Conservation (phyloP, 2,113 vertebrate species). For the Nycticebus coucang region DNA sequence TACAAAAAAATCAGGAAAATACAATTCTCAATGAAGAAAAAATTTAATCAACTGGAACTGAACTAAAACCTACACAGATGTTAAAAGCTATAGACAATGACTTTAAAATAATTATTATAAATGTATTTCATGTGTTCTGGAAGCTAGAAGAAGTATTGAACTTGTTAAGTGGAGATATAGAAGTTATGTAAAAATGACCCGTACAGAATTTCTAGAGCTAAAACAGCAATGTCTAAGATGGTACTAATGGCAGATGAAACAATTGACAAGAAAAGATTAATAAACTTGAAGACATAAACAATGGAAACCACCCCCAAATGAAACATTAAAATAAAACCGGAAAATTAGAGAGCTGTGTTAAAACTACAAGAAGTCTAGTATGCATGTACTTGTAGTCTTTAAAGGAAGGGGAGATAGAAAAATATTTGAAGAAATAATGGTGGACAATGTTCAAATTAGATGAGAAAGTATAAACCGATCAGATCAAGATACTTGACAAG, state of each 20-base stretch:
- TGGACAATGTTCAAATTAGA: background rate
- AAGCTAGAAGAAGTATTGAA: background rate
- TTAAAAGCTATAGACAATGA: background rate
- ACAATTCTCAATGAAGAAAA: background rate
- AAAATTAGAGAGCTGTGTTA: background rate
- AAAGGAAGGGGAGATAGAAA: background rate
- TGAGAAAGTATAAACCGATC: background rate
- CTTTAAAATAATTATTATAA: background rate
- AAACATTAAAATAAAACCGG: background rate
- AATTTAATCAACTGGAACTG: background rate
- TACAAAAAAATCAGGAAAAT: background rate
- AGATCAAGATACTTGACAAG: background rate
- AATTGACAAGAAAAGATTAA: background rate
- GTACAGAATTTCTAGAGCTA: background rate
- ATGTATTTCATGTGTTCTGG: background rate
- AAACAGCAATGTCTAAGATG: background rate
- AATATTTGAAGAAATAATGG: background rate
- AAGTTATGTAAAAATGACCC: background rate
- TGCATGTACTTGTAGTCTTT: background rate
- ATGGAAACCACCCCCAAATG: background rate
- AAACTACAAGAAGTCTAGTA: background rate
- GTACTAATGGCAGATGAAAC: background rate
- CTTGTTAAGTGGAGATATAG: background rate
- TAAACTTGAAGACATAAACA: background rate
- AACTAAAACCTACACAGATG: background rate